Evolutionary conservation across 2,888 invertebrate species (phyloP), one percentile per base, ranked within the genome.

Genomic region (Drosophila incognita): DNA sequence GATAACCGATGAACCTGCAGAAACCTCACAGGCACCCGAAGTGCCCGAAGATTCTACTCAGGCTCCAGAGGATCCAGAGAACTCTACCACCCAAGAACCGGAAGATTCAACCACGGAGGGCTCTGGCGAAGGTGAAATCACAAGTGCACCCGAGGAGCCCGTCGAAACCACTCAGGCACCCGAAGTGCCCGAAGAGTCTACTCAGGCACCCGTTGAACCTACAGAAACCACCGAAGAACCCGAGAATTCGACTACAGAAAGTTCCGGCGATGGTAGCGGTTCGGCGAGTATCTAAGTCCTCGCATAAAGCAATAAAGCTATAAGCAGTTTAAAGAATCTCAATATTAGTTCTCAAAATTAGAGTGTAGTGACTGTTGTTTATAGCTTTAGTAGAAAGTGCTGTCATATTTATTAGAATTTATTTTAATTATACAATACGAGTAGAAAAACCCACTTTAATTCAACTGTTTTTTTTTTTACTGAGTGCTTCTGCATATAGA

Each of bases 221-320:
- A 54, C 53, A 1, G 46, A 29, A 18, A 58, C 69, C 10, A 57
- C 48, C 21, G 76, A 61, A 10, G 52, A 21, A 11, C 24, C 63
- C 13, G 70, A 64, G 8, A 53, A 36, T 18, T 24, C 63, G 21
- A 60, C 66, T 24, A 60, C 68, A 13, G 71, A 71, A 42, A 61
- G 51, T 2, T 71, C 68, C 3, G 77, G 57, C 10, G 65, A 65
- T 7, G 87, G 82, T 2, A 87, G 87, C 31, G 75, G 72, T 24
- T 58, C 67, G 6, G 11, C 69, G 7, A 68, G 33, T 11, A n/a
- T 21, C 1, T 76, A 74, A 79, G 21, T 10, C 3, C 38, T 27
- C 29, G 8, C 6, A 18, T 3, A 3, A 35, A 5, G 51, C 40
- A 59, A 31, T 46, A 24, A 33, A 21, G 36, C 13, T 36, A 13